These are phyloP conservation scores for Pseudois nayaur DNA, from an alignment of 2,113 vertebrate species.

Conservation along the genomic window DNA sequence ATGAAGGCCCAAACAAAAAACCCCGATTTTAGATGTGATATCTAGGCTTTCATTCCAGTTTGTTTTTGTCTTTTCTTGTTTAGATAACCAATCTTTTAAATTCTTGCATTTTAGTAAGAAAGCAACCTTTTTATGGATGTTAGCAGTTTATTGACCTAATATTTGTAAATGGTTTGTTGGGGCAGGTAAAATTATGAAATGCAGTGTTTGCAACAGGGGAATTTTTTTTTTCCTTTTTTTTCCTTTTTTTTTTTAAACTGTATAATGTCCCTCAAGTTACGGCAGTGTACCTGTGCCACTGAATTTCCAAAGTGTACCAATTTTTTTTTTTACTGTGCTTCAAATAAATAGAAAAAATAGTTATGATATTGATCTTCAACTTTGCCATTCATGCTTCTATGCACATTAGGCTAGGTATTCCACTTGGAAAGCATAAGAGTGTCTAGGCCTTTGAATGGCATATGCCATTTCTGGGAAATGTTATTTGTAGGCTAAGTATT, in stretches of 20 bases:
- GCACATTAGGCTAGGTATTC: slow-evolving; percentile 72
- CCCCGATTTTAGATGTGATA: slow-evolving; percentile 95
- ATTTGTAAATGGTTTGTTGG: slow-evolving; percentile 89
- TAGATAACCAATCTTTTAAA: slow-evolving; percentile 92
- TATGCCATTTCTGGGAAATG: slow-evolving; percentile 66
- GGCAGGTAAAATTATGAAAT: slow-evolving; percentile 87
- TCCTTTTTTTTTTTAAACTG: slow-evolving; percentile 79
- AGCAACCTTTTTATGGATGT: slow-evolving; percentile 89
- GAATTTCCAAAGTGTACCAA: slow-evolving; percentile 92
- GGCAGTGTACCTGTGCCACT: slow-evolving; percentile 96
- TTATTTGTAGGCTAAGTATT: slow-evolving; percentile 65
- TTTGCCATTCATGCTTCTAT: slow-evolving; percentile 81
- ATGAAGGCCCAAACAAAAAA: slow-evolving; percentile 98
- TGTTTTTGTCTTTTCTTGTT: slow-evolving; percentile 88
- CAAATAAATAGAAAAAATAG: slow-evolving; percentile 94
- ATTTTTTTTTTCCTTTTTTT: slow-evolving; percentile 57
- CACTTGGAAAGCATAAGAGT: slow-evolving; percentile 68
- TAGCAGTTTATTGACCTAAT: slow-evolving; percentile 88
- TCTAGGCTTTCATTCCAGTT: slow-evolving; percentile 88
- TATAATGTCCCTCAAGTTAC: slow-evolving; percentile 88
- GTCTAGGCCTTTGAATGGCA: slow-evolving; percentile 65
- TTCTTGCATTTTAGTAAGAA: slow-evolving; percentile 96
- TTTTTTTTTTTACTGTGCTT: slow-evolving; percentile 87
- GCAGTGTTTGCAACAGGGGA: slow-evolving; percentile 82
- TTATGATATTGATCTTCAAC: slow-evolving; percentile 76